Evolutionary conservation across 2,797 vertebrate species (phyloP).

Genomic region (Pogoniulus pusillus): DNA sequence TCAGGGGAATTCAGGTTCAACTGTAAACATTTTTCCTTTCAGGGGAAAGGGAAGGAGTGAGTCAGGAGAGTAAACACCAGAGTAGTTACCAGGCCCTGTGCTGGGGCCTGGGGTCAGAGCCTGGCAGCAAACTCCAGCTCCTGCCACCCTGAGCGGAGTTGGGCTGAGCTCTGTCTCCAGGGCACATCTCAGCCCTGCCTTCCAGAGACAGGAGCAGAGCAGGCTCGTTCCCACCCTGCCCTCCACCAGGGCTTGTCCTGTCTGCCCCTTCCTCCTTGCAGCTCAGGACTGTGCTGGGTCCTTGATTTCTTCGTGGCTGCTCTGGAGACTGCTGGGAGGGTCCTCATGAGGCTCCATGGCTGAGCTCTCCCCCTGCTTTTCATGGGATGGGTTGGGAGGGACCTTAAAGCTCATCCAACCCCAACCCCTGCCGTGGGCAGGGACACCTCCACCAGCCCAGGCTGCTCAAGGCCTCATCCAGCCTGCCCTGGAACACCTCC

Average conservation of each 20-base stretch:
- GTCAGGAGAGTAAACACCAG: conserved; percentile 14
- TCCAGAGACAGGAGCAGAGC: background rate
- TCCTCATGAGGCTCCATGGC: background rate
- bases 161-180: background rate
- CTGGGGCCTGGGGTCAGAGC: background rate
- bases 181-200: background rate
- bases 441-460: too few relatives aligned
- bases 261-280: background rate
- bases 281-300: fast-evolving
- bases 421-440: too few relatives aligned
- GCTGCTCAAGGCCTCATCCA: too few relatives aligned
- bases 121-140: background rate
- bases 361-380: background rate
- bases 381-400: too few relatives aligned
- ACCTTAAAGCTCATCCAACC: too few relatives aligned
- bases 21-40: background rate
- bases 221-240: background rate
- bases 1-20: background rate
- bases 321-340: fast-evolving
- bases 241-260: background rate
- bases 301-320: fast-evolving
- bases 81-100: background rate
- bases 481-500: too few relatives aligned
- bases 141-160: background rate
- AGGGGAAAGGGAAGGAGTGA: conserved; percentile 10